Conservation (phyloP, 2,797 vertebrate species). For the Rhabdomys pumilio region DNA sequence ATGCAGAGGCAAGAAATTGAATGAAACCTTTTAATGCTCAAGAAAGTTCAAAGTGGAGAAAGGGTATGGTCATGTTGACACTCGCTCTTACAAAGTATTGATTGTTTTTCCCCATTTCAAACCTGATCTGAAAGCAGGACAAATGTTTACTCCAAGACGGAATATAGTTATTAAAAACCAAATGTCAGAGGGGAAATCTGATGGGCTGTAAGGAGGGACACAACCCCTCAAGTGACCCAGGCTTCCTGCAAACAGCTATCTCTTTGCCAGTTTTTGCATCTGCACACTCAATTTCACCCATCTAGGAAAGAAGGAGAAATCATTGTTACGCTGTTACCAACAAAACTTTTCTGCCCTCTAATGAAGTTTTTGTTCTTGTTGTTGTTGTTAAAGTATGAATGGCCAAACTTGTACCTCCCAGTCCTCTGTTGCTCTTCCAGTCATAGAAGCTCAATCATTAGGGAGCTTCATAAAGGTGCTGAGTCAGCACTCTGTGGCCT, state of each 20-base stretch:
- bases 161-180: conserved; percentile 72
- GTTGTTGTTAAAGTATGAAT: conserved; percentile 7
- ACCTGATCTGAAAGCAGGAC: conserved; percentile 76
- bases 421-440: conserved; percentile 46
- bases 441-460: conserved; percentile 74
- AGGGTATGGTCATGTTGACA: conserved; percentile 34
- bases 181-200: conserved; percentile 73
- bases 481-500: conserved; percentile 79
- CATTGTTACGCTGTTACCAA: background rate
- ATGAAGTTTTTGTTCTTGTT: background rate
- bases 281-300: background rate
- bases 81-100: conserved; percentile 72
- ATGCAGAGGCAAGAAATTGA: conserved; percentile 67
- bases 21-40: conserved; percentile 65
- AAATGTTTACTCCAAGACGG: conserved; percentile 71
- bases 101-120: conserved; percentile 73
- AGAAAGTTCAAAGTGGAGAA: conserved; percentile 76
- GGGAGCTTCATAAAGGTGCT: conserved; percentile 73
- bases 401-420: conserved; percentile 35
- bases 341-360: conserved; percentile 55
- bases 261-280: background rate
- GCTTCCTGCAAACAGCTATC: background rate
- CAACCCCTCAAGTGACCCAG: conserved; percentile 36
- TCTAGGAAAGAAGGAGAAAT: background rate
- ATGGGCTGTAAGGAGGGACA: conserved; percentile 56